Conservation (phyloP, 2,113 vertebrate species). For the Atlantisia rogersi region DNA sequence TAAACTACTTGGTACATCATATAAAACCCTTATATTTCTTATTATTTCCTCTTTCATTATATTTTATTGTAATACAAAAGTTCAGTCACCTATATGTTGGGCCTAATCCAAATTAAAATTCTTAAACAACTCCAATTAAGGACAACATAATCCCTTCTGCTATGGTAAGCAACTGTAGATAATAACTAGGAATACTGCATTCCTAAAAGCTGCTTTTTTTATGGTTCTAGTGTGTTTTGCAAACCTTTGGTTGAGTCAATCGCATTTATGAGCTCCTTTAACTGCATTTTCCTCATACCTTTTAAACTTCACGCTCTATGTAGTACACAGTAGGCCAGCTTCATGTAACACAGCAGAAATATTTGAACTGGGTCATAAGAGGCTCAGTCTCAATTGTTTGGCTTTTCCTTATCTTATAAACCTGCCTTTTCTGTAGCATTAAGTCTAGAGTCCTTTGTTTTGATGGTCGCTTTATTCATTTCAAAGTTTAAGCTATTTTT, state of each 20-base stretch:
- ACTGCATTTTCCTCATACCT: constrained; percentile 69
- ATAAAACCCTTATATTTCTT: constrained; percentile 52
- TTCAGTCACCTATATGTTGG: constrained; percentile 43
- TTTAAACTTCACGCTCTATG: constrained; percentile 55
- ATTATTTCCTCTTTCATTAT: constrained; percentile 42
- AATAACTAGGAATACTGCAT: constrained; percentile 57
- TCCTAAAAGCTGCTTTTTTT: constrained; percentile 63
- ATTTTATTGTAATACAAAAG: constrained; percentile 28
- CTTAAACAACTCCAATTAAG: constrained; percentile 59
- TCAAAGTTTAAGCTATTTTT: constrained; percentile 4
- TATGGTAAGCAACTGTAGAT: constrained; percentile 4
- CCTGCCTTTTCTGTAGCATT: background rate
- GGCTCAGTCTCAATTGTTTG: constrained; percentile 46
- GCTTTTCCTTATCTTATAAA: constrained; percentile 26
- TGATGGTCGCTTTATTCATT: background rate
- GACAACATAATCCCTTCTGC: background rate
- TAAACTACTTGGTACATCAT: constrained; percentile 21
- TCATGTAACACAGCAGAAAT: constrained; percentile 39
- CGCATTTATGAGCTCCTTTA: constrained; percentile 74
- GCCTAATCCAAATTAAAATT: constrained; percentile 60
- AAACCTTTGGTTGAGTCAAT: constrained; percentile 65
- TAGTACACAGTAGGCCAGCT: constrained; percentile 45
- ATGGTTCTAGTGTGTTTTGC: constrained; percentile 58
- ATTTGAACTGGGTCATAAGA: constrained; percentile 62
- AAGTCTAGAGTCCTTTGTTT: background rate